Conservation (phyloP, 2,888 invertebrate species). For the Ceraclea dissimilis region DNA sequence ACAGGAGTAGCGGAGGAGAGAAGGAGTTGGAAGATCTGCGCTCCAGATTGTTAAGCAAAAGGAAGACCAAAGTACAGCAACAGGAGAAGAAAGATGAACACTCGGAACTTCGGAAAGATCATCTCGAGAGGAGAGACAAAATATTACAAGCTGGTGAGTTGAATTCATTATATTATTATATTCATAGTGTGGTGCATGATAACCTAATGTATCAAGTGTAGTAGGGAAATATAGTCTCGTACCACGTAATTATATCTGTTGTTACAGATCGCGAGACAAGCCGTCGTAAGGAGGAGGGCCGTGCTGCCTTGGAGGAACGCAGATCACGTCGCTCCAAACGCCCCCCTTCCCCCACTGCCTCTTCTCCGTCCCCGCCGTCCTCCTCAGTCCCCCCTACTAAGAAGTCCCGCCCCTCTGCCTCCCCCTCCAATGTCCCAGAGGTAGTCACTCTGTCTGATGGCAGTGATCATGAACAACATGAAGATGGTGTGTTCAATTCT, state of each 20-base stretch:
- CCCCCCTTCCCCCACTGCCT: conserved; percentile 35
- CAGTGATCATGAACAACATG: conserved; percentile 45
- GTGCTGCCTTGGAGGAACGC: conserved; percentile 66
- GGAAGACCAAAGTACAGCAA: conserved; percentile 56
- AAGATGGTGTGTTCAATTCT: conserved; percentile 26
- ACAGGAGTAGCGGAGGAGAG: conserved; percentile 39
- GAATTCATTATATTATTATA: neutral
- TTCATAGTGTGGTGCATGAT: no score
- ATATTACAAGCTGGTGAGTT: conserved; percentile 60
- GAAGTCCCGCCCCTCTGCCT: conserved; percentile 28
- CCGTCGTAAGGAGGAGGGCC: conserved; percentile 66
- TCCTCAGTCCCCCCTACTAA: conserved; percentile 19
- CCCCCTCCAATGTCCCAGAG: conserved; percentile 35
- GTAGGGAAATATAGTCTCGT: no score
- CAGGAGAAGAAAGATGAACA: conserved; percentile 20
- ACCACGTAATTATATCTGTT: neutral
- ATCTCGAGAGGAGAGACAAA: conserved; percentile 57
- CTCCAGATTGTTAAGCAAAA: conserved; percentile 62
- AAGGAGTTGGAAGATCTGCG: conserved; percentile 68
- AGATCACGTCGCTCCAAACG: conserved; percentile 50
- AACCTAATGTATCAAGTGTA: no score
- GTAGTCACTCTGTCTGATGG: conserved; percentile 47
- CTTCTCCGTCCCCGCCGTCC: conserved; percentile 28
- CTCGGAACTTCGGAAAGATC: conserved; percentile 25
- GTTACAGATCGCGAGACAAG: conserved; percentile 63